Conservation (phyloP, 1,140 invertebrate species). For the Metopolophium dirhodum region DNA sequence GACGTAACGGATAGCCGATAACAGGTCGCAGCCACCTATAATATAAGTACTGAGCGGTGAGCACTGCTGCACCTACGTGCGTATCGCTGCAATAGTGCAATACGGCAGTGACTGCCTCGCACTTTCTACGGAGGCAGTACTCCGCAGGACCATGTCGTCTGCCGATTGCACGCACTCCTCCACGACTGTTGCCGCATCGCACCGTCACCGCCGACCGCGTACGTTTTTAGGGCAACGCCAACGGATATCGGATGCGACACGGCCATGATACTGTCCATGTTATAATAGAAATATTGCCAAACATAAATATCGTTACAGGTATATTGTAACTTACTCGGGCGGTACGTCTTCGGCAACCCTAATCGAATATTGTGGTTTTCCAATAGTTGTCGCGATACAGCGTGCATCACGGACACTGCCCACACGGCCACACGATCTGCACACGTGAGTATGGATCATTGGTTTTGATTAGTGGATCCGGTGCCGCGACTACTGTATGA, state of each 20-base stretch:
- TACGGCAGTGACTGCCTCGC: neutral
- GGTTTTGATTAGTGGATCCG: neutral
- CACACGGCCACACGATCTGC: neutral
- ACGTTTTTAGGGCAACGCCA: neutral
- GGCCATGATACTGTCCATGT: neutral
- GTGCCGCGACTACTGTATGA: too few relatives aligned
- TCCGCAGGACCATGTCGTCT: neutral
- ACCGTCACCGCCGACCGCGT: neutral
- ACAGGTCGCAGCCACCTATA: neutral
- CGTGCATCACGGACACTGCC: neutral
- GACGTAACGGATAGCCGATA: neutral
- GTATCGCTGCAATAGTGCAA: neutral
- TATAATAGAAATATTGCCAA: neutral
- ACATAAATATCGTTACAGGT: neutral
- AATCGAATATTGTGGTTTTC: neutral
- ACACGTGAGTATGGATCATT: neutral
- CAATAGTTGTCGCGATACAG: neutral
- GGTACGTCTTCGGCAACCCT: neutral
- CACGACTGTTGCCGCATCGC: neutral
- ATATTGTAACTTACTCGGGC: neutral
- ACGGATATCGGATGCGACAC: neutral
- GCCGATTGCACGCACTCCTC: neutral
- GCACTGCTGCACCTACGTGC: neutral
- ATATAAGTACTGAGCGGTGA: too few relatives aligned
- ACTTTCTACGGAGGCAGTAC: neutral